Conservation (phyloP, 2,888 invertebrate species). For the Oegoconia quadripuncta region DNA sequence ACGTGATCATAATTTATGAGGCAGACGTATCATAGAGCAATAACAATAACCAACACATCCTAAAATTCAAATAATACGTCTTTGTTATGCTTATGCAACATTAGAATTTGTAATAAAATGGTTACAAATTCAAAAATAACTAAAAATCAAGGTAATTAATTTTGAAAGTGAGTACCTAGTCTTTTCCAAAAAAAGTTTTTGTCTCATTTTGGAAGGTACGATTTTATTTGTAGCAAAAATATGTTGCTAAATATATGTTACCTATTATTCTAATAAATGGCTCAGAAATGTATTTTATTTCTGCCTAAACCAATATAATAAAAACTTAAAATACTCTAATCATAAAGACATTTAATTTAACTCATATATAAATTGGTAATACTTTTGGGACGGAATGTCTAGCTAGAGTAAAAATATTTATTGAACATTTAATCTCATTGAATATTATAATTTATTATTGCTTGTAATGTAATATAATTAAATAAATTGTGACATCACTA, state of each 20-base stretch:
- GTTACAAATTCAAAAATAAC: too few relatives aligned
- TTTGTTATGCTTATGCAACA: too few relatives aligned
- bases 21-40: too few relatives aligned
- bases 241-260: constrained; percentile 1
- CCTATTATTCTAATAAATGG: constrained; percentile 29
- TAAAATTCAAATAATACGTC: too few relatives aligned
- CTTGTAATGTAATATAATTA: constrained; percentile 10
- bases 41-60: too few relatives aligned
- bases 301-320: constrained; percentile 17
- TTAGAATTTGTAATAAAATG: too few relatives aligned
- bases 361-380: constrained; percentile 51
- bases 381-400: constrained; percentile 67
- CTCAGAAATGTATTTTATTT: constrained; percentile 30
- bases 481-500: constrained; percentile 41
- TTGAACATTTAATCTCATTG: constrained; percentile 18
- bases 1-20: too few relatives aligned
- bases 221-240: background rate
- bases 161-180: background rate
- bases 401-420: constrained; percentile 25
- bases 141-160: too few relatives aligned
- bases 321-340: constrained; percentile 8
- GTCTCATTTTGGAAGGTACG: background rate
- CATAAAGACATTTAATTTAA: constrained; percentile 13
- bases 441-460: constrained; percentile 19
- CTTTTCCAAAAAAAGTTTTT: background rate